These are phyloP conservation scores for Neodon shergylaensis DNA, from an alignment of 2,113 vertebrate species.

Conservation along the genomic window DNA sequence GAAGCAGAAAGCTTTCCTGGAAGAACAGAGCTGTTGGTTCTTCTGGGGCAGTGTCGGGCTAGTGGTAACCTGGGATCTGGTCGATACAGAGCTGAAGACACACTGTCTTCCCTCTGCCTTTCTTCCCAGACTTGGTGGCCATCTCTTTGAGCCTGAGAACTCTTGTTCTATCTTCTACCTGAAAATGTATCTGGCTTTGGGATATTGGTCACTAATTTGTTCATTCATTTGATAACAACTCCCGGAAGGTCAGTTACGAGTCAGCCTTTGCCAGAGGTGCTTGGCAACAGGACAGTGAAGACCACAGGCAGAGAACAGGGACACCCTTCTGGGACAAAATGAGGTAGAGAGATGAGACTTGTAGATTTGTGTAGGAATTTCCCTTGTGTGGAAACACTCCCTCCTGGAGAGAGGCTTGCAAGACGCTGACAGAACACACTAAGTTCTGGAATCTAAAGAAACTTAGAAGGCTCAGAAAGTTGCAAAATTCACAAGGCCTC, in stretches of 20 bases:
- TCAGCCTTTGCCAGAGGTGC: neutral
- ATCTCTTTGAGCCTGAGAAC: neutral
- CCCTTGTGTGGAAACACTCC: neutral
- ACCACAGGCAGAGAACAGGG: neutral
- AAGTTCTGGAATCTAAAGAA: neutral
- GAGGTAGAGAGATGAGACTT: neutral
- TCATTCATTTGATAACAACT: neutral
- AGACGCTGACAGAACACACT: neutral
- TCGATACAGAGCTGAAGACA: neutral
- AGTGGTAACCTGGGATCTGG: neutral
- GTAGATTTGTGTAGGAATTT: neutral
- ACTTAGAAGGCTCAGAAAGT: neutral
- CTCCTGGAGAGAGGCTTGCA: neutral
- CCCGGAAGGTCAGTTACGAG: neutral
- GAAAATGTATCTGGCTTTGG: conserved; percentile 20
- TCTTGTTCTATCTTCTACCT: neutral
- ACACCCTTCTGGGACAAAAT: neutral
- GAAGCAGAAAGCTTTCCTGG: neutral
- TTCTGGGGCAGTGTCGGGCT: neutral
- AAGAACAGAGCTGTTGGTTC: neutral
- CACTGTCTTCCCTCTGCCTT: neutral
- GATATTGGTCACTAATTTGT: neutral
- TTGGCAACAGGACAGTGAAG: neutral
- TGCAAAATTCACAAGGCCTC: neutral
- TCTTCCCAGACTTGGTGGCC: neutral